Percentiles rank a stretch among this genome's conserved stretches.
Evolutionary conservation across 2,797 vertebrate genomes (phyloP).

Genomic region (Mustela erminea): DNA sequence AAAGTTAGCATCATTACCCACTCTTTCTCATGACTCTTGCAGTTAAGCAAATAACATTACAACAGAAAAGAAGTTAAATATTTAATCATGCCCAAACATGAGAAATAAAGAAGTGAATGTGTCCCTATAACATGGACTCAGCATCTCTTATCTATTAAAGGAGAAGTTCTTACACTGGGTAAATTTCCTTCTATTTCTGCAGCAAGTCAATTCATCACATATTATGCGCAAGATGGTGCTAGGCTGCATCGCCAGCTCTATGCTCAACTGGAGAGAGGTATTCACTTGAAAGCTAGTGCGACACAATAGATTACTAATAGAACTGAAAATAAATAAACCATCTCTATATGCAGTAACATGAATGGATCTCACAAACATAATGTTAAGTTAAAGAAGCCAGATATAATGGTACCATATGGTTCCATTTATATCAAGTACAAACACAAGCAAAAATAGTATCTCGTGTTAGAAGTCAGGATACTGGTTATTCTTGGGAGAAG

Average conservation of each 20-base stretch:
- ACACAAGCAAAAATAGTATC: not conserved
- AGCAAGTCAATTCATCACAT: not conserved
- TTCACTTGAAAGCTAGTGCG: not conserved
- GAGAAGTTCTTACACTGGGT: not conserved
- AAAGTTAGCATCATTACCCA: not conserved
- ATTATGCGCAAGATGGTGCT: no score
- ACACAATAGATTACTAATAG: not conserved
- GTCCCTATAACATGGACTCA: not conserved
- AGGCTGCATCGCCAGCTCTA: not conserved
- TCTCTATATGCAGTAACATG: fast-evolving
- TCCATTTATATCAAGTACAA: not conserved
- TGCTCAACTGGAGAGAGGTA: not conserved
- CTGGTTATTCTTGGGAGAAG: not conserved
- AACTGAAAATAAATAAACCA: not conserved
- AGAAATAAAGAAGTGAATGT: not conserved
- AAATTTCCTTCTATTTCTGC: not conserved
- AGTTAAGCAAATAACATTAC: not conserved
- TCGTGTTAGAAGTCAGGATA: not conserved
- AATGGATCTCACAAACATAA: not conserved
- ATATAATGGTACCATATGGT: fast-evolving
- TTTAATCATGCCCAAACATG: not conserved
- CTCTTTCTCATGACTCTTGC: not conserved
- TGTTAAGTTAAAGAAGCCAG: not conserved
- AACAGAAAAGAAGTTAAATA: not conserved
- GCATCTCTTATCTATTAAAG: not conserved